Evolutionary conservation across 2,797 vertebrate genomes (phyloP), one percentile per base, ranked within the genome.

Genomic region (Mareca penelope): DNA sequence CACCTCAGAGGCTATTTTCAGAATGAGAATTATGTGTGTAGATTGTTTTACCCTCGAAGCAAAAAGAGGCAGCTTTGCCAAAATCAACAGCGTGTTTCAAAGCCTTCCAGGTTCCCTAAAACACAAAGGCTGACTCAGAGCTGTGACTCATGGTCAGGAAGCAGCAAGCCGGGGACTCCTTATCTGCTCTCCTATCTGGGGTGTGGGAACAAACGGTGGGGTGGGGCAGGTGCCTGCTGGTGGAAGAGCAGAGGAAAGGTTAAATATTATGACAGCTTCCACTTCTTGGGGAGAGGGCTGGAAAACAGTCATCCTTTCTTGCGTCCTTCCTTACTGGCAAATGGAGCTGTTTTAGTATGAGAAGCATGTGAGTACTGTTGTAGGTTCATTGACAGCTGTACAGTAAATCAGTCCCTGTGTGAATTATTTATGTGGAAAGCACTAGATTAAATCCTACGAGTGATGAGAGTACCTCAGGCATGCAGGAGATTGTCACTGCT

Each of bases 51-150:
- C 95, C 75, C 96, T 97, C 94, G 92, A 78, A 98, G 95, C 55
- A 70, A 84, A 82, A 85, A 71, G 92, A 95, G 48, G 70, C 29
- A 14, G 67, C 56, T 88, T 93, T 93, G 98, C 97, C 97, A 98
- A 97, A 95, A 96, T 95, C 97, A 98, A 98, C 96, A 97, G 57
- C 1, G 1, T 48, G 59, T 97, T 97, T 97, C 96, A 97, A 97
- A 97, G 96, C 73, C 96, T 98, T 97, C 96, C 97, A 98, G 97
- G 95, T 97, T 97, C 96, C 91, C 93, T 95, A 71, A 89, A 97
- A 97, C 97, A 98, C 97, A 98, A 98, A 97, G 97, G 94, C 96
- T 98, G 96, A 98, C 96, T 98, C 97, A 97, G 96, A 97, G 94
- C 89, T 3, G 7, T 98, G 98, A 98, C 93, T 98, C 98, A 98